Evolutionary conservation across 2,113 vertebrate species (phyloP).

Genomic region (Chelonoidis abingdonii): DNA sequence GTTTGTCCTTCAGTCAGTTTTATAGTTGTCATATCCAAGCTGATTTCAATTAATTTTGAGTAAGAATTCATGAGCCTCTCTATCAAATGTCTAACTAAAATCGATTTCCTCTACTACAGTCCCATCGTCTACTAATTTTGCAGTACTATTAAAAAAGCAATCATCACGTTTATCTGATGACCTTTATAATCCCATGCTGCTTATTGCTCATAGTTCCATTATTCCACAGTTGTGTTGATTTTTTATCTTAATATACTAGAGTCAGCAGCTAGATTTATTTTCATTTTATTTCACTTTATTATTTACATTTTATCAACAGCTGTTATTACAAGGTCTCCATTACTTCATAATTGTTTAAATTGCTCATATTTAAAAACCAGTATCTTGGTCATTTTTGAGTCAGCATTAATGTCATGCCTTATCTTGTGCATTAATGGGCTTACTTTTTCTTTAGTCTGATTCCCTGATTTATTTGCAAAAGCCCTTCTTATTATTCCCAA

Average conservation of each 20-base stretch:
- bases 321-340: slow-evolving; percentile 1
- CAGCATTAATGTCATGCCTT: background rate
- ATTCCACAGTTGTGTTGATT: background rate
- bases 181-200: background rate
- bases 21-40: background rate
- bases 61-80: background rate
- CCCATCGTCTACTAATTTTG: background rate
- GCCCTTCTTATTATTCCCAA: background rate
- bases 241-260: background rate
- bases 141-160: background rate
- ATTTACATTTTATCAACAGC: slow-evolving; percentile 5
- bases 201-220: background rate
- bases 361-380: slow-evolving; percentile 37
- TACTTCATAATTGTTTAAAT: background rate
- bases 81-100: background rate
- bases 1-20: background rate
- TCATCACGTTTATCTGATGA: background rate
- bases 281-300: background rate
- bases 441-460: background rate
- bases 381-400: background rate
- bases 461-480: background rate
- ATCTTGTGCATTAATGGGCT: background rate
- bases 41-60: background rate
- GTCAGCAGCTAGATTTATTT: background rate
- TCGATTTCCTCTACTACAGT: background rate